Evolutionary conservation across 2,113 vertebrate species (phyloP), one percentile per base, ranked within the genome.

Genomic region (Tachysurus fulvidraco): DNA sequence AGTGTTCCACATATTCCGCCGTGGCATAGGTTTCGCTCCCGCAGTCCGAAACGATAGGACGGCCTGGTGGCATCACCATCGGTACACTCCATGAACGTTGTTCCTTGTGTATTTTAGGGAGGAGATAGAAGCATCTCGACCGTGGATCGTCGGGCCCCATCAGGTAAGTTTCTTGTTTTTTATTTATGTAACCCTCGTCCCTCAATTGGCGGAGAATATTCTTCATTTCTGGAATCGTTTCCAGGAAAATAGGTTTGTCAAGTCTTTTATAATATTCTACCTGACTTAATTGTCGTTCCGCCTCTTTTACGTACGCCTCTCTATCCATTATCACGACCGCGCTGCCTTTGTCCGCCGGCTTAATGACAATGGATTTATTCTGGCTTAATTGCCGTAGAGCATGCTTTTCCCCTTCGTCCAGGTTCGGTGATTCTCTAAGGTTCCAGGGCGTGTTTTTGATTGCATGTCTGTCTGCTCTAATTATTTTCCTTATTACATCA

Each of bases 81-180:
- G 84, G 84, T 1, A 77, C 12, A 2, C 21, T 67, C 87, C 87
- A 88, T 0, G 44, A 21, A 0, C 59, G 8, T 5, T 41, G 57
- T 23, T n/a, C 44, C 16, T 88, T 88, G 11, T 88, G 87, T 0
- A 88, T 78, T 46, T 86, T 88, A 0, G 83, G 83, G 0, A 88
- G 16, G 0, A 86, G 59, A 23, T 86, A 83, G 16, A 88, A 86
- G 7, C 11, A 25, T 25, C 60, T 57, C 0, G 54, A 30, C 16
- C 73, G 23, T 7, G 60, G 80, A 2, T 23, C 14, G 17, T 65
- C 30, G 11, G 46, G 1, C 0, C 83, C 79, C 7, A 44, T 12
- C 17, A 85, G 19, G 16, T 67, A 84, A 0, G 23, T 50, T 4
- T 2, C 3, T 41, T 81, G 81, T 59, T 73, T 80, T 10, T 11